Evolutionary conservation across 2,797 vertebrate species (phyloP).

Genomic region (Notolabrus celidotus): DNA sequence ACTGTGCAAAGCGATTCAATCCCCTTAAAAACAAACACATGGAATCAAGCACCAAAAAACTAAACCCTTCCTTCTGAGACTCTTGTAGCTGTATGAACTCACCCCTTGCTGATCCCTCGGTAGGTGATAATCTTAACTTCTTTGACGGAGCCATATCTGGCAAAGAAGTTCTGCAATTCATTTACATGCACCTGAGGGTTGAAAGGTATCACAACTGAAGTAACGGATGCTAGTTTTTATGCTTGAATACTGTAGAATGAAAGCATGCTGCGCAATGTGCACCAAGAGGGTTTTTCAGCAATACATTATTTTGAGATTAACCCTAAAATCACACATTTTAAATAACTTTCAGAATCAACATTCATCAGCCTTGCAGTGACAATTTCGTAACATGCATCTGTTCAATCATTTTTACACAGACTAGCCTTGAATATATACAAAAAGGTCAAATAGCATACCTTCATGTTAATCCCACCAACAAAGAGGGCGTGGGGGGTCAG

Average conservation of each 20-base stretch:
- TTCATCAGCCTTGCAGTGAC: neutral
- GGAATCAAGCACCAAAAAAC: too few relatives aligned
- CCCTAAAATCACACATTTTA: neutral
- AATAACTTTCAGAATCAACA: neutral
- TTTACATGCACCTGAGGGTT: slow-evolving; percentile 89
- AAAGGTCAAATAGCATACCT: slow-evolving; percentile 78
- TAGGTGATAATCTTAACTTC: slow-evolving; percentile 98
- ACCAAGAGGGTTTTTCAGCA: neutral
- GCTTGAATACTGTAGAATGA: neutral
- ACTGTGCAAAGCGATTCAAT: too few relatives aligned
- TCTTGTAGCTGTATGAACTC: slow-evolving; percentile 57
- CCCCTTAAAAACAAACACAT: too few relatives aligned
- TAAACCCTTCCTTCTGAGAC: neutral
- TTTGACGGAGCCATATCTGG: slow-evolving; percentile 89
- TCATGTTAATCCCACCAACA: slow-evolving; percentile 95
- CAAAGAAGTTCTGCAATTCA: slow-evolving; percentile 92
- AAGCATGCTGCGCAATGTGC: neutral
- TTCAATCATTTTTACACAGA: too few relatives aligned
- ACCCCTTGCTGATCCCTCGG: slow-evolving; percentile 96
- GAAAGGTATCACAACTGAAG: slow-evolving; percentile 21
- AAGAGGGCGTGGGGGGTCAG: slow-evolving; percentile 95
- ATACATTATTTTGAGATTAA: neutral
- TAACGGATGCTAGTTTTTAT: neutral
- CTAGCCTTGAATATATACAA: neutral
- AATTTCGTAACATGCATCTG: neutral